phyloP scores from a whole-genome alignment of 1,140 invertebrate species.

The Trissolcus basalis region DNA sequence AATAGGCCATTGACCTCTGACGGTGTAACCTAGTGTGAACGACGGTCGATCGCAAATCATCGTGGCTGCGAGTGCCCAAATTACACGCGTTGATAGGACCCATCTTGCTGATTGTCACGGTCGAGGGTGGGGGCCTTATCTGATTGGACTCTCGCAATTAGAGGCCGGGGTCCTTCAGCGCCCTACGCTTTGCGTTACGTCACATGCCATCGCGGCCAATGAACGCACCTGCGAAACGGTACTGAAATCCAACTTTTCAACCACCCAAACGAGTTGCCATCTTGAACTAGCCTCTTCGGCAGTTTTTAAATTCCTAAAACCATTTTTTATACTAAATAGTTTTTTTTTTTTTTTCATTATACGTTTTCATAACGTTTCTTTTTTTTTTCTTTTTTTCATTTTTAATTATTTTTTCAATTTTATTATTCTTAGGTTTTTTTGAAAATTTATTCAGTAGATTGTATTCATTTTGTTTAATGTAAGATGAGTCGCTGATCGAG shows the following conservation, averaged over 20 bases:
- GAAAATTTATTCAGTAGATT: too few species aligned
- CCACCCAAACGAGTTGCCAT: slow-evolving; percentile 40
- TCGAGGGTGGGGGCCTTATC: slow-evolving; percentile 12
- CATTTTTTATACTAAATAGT: not conserved
- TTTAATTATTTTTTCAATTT: too few species aligned
- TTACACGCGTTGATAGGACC: slow-evolving; percentile 25
- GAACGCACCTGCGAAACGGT: slow-evolving; percentile 56
- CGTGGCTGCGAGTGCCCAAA: slow-evolving; percentile 49
- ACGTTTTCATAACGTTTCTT: too few species aligned
- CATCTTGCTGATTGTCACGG: slow-evolving; percentile 8
- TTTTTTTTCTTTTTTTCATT: too few species aligned
- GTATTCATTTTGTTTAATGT: too few species aligned
- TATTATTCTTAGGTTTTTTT: too few species aligned
- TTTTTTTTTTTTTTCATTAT: too few species aligned
- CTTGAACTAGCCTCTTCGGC: slow-evolving; percentile 25
- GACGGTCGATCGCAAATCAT: slow-evolving; percentile 60
- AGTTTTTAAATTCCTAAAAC: slow-evolving; percentile 10
- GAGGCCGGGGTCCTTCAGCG: slow-evolving; percentile 32
- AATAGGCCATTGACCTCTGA: slow-evolving; percentile 68
- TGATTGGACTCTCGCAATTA: slow-evolving; percentile 49
- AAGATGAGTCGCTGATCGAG: too few species aligned
- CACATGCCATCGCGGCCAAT: slow-evolving; percentile 50
- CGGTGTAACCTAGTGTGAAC: slow-evolving; percentile 61
- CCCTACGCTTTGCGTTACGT: slow-evolving; percentile 41
- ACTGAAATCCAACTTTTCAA: slow-evolving; percentile 42